Evolutionary conservation across 2,113 vertebrate genomes (phyloP), one percentile per base, ranked within the genome.

Genomic region (Monarcha castaneiventris): DNA sequence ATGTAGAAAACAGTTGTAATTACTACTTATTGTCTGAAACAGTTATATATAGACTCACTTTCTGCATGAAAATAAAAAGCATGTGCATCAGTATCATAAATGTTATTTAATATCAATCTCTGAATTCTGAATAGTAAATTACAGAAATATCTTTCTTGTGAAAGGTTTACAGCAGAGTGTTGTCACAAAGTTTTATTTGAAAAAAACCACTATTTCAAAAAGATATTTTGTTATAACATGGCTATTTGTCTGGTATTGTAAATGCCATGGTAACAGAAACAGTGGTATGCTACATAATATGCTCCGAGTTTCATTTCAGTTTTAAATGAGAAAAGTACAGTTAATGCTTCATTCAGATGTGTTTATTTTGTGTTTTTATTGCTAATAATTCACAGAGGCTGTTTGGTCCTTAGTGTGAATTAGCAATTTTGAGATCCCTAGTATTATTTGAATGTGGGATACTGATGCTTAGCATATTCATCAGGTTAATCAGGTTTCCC

Each of bases 241-340:
- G 30, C 56, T 96, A 59, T 52, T 78, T 93, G 18, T n/a, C 59
- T 81, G 37, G 3, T 78, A 39, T 35, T 23, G 1, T 74, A 67
- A 83, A 11, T 92, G 29, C 83, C 69, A 78, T 95, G 76, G 92
- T 78, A 93, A 96, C 92, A 81, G 64, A 63, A 51, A 55, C 27
- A 27, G 69, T 66, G 61, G 11, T 81, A 39, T 68, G n/a, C 52
- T 86, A 41, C 41, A n/a, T 88, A 89, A 77, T 33, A 44, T 51
- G 49, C 32, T 84, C 43, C 44, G 37, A 56, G 22, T 63, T 84
- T 56, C 10, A 71, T 55, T 63, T 77, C 26, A 56, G 8, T 63
- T 84, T 84, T 71, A 89, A 75, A 69, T 72, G 35, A 52, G 17
- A 69, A 62, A 49, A 55, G 37, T 92, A 62, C 30, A 71, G 23